Conservation (phyloP, 2,888 invertebrate species). For the Mongoloraphidia duomilia region DNA sequence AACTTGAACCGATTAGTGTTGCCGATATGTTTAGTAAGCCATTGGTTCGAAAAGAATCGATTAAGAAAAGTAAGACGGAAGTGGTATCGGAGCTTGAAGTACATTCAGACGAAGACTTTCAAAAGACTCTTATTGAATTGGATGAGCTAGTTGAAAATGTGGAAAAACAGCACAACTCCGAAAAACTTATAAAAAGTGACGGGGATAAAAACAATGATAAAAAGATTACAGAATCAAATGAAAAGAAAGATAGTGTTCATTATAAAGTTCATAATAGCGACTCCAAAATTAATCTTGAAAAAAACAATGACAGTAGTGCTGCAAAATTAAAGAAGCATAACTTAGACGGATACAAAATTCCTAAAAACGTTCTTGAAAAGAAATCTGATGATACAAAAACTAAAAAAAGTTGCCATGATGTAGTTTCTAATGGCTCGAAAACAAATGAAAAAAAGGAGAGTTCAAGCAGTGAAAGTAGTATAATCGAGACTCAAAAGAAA, state of each 20-base stretch:
- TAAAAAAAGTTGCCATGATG: no score
- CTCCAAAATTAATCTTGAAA: constrained; percentile 1
- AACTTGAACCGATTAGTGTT: constrained; percentile 33
- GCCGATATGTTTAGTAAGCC: constrained; percentile 40
- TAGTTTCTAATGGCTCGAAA: no score
- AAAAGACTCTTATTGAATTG: constrained; percentile 47
- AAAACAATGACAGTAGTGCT: constrained; percentile 5
- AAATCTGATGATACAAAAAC: no score
- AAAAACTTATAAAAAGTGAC: constrained; percentile 9
- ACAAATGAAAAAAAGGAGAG: no score
- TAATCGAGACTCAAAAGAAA: not conserved
- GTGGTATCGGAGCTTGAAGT: constrained; percentile 30
- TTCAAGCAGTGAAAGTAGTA: no score
- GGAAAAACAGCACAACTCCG: constrained; percentile 12
- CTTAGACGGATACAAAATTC: no score
- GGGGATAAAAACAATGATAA: constrained; percentile 6
- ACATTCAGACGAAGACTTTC: constrained; percentile 56
- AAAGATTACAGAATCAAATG: not conserved
- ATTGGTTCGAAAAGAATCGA: constrained; percentile 10
- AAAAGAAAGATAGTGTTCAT: constrained; percentile 7
- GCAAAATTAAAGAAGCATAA: constrained; percentile 11
- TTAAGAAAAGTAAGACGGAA: constrained; percentile 18
- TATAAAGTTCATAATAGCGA: not conserved
- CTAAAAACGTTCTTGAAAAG: no score
- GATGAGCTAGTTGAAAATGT: constrained; percentile 34